Percentiles rank a stretch among this genome's conserved stretches.
Conservation (phyloP, 2,888 invertebrate genomes). For the Oegoconia quadripuncta region DNA sequence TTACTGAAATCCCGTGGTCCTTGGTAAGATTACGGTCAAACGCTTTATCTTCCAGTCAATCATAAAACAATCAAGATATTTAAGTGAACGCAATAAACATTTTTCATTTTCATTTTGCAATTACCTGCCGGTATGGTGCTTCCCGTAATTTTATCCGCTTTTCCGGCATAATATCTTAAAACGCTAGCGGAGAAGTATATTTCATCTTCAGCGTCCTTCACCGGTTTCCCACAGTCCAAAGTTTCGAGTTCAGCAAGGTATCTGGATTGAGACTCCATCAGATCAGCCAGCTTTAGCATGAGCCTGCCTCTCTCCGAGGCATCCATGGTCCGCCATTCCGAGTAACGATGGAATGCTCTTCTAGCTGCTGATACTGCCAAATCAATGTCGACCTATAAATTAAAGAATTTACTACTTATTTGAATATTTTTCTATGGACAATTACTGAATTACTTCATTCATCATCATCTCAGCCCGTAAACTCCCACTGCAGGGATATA, state of each 20-base stretch:
- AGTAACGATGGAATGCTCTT: conserved; percentile 85
- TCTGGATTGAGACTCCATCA: conserved; percentile 86
- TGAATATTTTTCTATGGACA: too few relatives aligned
- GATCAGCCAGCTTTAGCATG: conserved; percentile 85
- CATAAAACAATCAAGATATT: too few relatives aligned
- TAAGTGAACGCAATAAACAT: too few relatives aligned
- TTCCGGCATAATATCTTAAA: conserved; percentile 93
- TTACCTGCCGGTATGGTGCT: conserved; percentile 84
- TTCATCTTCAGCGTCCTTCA: conserved; percentile 83
- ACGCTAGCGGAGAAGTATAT: conserved; percentile 80
- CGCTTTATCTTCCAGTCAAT: too few relatives aligned
- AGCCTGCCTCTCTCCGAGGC: conserved; percentile 88
- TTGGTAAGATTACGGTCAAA: too few relatives aligned
- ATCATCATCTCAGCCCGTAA: too few relatives aligned
- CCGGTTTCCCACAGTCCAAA: conserved; percentile 96
- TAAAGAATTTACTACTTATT: neutral
- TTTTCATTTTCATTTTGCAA: too few relatives aligned
- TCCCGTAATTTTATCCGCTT: conserved; percentile 93
- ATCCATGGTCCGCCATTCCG: conserved; percentile 89
- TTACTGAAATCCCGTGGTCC: too few relatives aligned
- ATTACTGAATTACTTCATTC: too few relatives aligned
- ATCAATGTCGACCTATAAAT: conserved; percentile 86
- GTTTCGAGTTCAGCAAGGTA: conserved; percentile 94
- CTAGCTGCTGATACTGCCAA: conserved; percentile 89
- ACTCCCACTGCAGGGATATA: too few relatives aligned